Base-by-base conservation (phyloP, 2,797 vertebrate genomes). In the Odontamblyopus rebecca region DNA sequence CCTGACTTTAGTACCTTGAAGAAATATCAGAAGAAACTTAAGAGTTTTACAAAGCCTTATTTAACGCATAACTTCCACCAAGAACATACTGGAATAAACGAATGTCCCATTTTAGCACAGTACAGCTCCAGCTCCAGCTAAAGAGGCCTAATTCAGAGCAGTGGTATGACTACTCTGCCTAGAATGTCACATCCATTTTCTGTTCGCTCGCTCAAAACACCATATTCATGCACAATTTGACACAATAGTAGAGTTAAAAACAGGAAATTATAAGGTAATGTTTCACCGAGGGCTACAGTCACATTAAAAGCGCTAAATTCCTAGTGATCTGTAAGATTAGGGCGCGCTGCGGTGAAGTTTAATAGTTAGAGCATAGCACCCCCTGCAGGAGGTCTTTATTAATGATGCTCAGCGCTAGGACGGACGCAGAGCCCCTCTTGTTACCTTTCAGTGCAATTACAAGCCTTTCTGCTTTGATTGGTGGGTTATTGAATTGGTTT, bases 401-500 rank as follows among this genome's bases (percentile, higher is more conserved):
- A 89, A 88, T 79, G 59, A 83, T 78, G 67, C 75, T 83, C 78
- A 70, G 59, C 61, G 72, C 77, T 73, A 32, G 19, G 72, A 70
- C 65, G 59, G 61, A 80, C 75, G 80, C 72, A 1, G 76, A 85
- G 79, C 63, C 82, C 56, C 82, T 79, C 89, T 87, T 85, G 79
- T 89, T 89, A 89, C 89, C 89, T 92, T 92, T 91, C 82, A 85
- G 84, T 86, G 92, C 91, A 95, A 95, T 94, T 94, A 94, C 89
- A 90, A 90, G 85, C 89, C 86, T 94, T 94, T 94, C 91, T 93
- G 90, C 93, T 93, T 89, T 93, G 93, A 95, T 95, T 95, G 93
- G 91, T 90, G 89, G 81, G 92, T 94, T 93, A 94, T 94, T 94
- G 89, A 95, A 93, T 94, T 93, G 93, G 93, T 93, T 93, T 82